Base-by-base conservation (phyloP, 2,113 vertebrate species). In the Cynopterus brachyotis region DNA sequence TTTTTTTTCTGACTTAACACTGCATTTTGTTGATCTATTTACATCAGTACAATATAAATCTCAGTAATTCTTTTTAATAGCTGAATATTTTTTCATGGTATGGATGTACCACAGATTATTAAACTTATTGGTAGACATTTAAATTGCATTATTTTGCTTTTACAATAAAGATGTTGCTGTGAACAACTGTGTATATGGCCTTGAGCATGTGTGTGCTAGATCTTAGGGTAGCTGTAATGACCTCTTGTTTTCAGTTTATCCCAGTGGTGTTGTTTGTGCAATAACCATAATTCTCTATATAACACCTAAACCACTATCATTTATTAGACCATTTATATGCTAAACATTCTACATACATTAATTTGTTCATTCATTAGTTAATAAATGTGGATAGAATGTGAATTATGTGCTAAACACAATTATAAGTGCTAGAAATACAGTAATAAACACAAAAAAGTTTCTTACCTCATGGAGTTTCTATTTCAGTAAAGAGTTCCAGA, bases 291-390 rank as follows among this genome's bases (percentile, higher is more conserved):
- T 13, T 37, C 22, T 83, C 28, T 89, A 10, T 24, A 28, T 19
- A 73, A 55, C 66, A 40, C 55, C 30, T 15, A 59, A 64, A 6
- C 47, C 6, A 20, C n/a, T 72, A 10, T 69, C 12, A 47, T 59
- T 72, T 85, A 55, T 64, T 15, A 90, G 40, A 9, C 1, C 57
- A 28, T 67, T 79, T 53, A 55, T 75, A 70, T 91, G 47, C 32
- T 45, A 67, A 94, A 53, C 70, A 50, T 79, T 80, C 73, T 53
- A 94, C 32, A 76, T 69, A 28, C 20, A 75, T 62, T 92, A 35
- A 76, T 82, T 69, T 86, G 37, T 89, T 96, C 70, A 66, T 57
- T 89, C 19, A 47, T 53, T 83, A 83, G 32, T 47, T 96, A 59
- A 92, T 83, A 88, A 76, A 55, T 92, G 79, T 91, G 93, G 64